Base-by-base conservation (phyloP, 1,140 invertebrate species). In the Brachionus manjavacas region DNA sequence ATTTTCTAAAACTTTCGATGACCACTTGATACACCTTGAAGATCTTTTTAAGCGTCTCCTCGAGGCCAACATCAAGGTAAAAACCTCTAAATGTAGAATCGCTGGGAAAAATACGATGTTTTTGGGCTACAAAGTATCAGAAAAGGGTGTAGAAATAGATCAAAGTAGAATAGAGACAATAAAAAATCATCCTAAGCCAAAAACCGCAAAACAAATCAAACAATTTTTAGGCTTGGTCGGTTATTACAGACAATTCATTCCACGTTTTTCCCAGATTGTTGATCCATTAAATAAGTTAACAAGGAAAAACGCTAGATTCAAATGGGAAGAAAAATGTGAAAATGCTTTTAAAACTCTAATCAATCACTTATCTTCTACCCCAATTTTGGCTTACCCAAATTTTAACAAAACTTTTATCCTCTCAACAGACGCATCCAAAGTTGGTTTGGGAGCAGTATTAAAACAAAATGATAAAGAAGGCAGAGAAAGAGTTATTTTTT, bases 1-100 rank as follows among this genome's bases (percentile, higher is more conserved):
- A 7, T 87, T 87, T 43, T 86, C 85, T 4, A 80, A 85, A 6
- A 87, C 85, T 6, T 87, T 87, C 68, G 87, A 90, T 4, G 86
- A 89, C 6, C 91, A 92, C 85, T 64, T 91, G 0, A 43, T 79
- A 20, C 78, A 89, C 35, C 43, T 91, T 0, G 28, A 81, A 20
- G 76, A 86, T 43, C 86, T 92, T 3, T 87, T 91, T 7, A 66
- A 87, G 25, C 85, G 87, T 46, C 85, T 91, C 4, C 70, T 76
- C 23, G 78, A 86, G 46, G 41, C 16, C 14, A 78, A 78, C 11
- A 11, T 79, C 11, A 79, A 79, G 41, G 8, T 79, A 28, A 55
- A 52, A 35, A 52, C 41, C 4, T 28, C 20, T 6, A 79, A 79
- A 78, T 78, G 28, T 4, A 31, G 28, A 31, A 31, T 31, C 28